phyloP scores from a whole-genome alignment of 2,888 invertebrate species.

The Gymnosoma rotundatum region DNA sequence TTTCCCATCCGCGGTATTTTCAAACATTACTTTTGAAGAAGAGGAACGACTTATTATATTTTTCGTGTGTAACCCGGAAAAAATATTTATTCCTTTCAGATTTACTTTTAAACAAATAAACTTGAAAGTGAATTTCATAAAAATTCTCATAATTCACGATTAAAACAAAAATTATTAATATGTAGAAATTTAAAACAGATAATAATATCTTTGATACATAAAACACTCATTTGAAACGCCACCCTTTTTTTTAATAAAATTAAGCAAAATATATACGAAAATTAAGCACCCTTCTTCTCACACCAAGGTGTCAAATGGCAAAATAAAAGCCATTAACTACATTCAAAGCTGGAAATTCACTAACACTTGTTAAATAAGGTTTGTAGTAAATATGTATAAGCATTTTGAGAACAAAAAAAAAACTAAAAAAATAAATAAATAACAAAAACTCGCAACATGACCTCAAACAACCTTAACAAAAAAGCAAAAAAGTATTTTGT shows the following conservation, averaged over 20 bases:
- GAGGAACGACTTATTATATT: too few species aligned
- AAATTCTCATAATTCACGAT: too few species aligned
- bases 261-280: not conserved
- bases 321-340: conserved; percentile 17
- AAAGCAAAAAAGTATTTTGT: conserved; percentile 23
- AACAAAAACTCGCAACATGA: conserved; percentile 46
- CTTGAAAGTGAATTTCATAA: too few species aligned
- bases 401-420: not conserved
- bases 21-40: too few species aligned
- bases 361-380: not conserved
- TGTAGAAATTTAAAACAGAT: too few species aligned
- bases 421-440: not conserved
- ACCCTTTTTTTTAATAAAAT: conserved; percentile 33
- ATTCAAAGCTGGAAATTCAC: conserved; percentile 37
- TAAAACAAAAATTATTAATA: too few species aligned
- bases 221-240: not conserved
- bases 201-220: not conserved
- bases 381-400: not conserved
- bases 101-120: too few species aligned
- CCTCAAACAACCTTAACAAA: conserved; percentile 64
- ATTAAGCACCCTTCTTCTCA: not conserved
- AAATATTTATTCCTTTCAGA: too few species aligned
- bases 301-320: conserved; percentile 31
- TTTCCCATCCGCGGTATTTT: too few species aligned
- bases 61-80: too few species aligned